A percentile compares a stretch with the other conserved stretches of the same genome.
These are phyloP conservation scores for Neodontobutis hainanensis DNA, from an alignment of 2,113 vertebrate genomes.

Conservation along the genomic window DNA sequence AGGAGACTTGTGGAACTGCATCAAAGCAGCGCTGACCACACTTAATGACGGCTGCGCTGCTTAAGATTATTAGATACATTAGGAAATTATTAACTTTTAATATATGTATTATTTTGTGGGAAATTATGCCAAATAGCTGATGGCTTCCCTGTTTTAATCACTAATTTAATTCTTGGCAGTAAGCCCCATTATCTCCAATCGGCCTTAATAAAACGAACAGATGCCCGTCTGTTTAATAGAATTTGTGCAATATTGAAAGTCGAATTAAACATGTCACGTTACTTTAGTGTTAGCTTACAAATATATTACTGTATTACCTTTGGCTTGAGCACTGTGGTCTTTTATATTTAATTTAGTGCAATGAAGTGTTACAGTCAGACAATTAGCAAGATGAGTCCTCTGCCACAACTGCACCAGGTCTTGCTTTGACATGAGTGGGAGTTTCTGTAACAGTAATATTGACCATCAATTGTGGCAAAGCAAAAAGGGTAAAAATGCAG, in stretches of 20 bases:
- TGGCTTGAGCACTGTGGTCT: background rate
- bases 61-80: background rate
- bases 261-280: background rate
- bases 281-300: background rate
- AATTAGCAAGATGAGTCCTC: slow-evolving; percentile 41
- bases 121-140: slow-evolving; percentile 2
- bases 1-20: slow-evolving; percentile 34
- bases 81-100: slow-evolving; percentile 12
- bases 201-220: too few species aligned
- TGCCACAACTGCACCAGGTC: slow-evolving; percentile 11
- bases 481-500: background rate
- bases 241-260: too few species aligned
- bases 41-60: background rate
- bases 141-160: background rate
- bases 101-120: background rate
- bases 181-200: too few species aligned
- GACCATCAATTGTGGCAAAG: background rate
- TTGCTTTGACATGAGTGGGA: slow-evolving; percentile 4
- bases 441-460: background rate
- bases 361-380: slow-evolving; percentile 41
- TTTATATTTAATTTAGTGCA: slow-evolving; percentile 35
- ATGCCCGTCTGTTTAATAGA: too few species aligned
- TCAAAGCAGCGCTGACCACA: background rate
- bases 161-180: too few species aligned
- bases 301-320: slow-evolving; percentile 6